Conservation (phyloP, 2,113 vertebrate species). For the Sitta europaea region DNA sequence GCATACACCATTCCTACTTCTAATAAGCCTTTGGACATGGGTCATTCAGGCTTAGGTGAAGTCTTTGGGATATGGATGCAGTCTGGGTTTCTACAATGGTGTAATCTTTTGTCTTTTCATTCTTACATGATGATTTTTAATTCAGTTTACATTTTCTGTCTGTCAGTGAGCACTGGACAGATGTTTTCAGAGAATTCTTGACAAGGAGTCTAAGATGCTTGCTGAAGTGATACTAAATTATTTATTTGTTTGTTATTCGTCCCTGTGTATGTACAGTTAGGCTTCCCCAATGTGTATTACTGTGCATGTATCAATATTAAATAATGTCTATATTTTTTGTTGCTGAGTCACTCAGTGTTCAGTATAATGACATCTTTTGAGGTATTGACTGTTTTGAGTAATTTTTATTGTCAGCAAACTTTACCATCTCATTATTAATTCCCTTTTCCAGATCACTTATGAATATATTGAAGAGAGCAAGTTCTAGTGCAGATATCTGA, state of each 20-base stretch:
- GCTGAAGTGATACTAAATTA: not conserved
- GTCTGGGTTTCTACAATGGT: not conserved
- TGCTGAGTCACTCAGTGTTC: not conserved
- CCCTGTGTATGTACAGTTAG: not conserved
- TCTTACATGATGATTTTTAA: not conserved
- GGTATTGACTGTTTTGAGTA: not conserved
- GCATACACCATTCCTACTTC: not conserved
- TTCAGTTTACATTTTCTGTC: not conserved
- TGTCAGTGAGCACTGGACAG: not conserved
- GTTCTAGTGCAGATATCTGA: not conserved
- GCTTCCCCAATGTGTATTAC: not conserved
- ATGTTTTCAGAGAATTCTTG: not conserved
- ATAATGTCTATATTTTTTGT: not conserved
- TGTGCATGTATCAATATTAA: not conserved
- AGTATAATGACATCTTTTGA: not conserved
- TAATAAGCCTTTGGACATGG: not conserved
- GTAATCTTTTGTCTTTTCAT: not conserved
- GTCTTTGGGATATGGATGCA: not conserved
- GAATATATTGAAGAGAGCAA: not conserved
- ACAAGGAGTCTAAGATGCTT: not conserved
- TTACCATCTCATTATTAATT: conserved; percentile 25
- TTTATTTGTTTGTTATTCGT: not conserved
- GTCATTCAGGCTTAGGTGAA: not conserved
- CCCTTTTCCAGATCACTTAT: not conserved
- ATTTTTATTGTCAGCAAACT: not conserved